phyloP scores from a whole-genome alignment of 2,113 vertebrate species.

The Ploceus nigricollis region DNA sequence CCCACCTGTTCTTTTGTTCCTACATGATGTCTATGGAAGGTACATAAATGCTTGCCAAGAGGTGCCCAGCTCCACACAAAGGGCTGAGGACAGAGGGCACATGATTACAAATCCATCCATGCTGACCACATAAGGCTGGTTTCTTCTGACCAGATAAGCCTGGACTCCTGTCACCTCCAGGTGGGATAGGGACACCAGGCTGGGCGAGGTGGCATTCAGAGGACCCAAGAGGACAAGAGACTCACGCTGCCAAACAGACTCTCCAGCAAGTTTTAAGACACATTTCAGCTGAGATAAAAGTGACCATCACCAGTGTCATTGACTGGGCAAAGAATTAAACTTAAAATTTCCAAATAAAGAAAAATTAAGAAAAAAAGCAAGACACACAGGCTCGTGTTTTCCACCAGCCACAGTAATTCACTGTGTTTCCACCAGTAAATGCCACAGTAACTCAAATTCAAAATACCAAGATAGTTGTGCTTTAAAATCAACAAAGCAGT shows the following conservation, averaged over 20 bases:
- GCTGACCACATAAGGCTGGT: background rate
- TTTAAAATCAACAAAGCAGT: background rate
- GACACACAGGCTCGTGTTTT: rapidly evolving
- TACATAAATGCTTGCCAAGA: background rate
- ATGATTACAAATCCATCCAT: background rate
- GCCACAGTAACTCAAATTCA: background rate
- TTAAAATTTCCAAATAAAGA: background rate
- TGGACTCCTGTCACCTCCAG: rapidly evolving
- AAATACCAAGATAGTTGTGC: background rate
- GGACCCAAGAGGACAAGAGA: background rate
- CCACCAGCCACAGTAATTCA: background rate
- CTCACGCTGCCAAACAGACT: background rate
- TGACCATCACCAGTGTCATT: background rate
- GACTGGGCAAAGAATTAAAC: background rate
- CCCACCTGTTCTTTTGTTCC: background rate
- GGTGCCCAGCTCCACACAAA: background rate
- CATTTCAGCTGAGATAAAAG: background rate
- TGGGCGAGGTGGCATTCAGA: background rate
- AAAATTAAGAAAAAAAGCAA: background rate
- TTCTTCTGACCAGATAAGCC: background rate
- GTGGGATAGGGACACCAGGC: background rate
- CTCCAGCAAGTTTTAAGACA: background rate
- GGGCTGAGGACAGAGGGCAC: background rate
- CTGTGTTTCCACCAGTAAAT: background rate
- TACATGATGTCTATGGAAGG: background rate